phyloP scores from a whole-genome alignment of 1,140 invertebrate genomes.

The Manduca sexta region DNA sequence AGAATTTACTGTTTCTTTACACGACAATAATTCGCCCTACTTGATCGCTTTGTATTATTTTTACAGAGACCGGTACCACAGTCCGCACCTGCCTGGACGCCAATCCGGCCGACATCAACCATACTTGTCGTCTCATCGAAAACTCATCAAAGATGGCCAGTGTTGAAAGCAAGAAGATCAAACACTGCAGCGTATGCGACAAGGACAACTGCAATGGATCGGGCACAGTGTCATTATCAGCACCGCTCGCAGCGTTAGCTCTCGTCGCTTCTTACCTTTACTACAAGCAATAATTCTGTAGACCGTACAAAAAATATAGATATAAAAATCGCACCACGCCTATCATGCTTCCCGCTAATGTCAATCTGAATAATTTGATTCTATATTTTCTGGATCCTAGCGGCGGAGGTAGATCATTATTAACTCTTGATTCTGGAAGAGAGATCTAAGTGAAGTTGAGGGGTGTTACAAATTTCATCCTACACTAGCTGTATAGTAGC shows the following conservation, averaged over 20 bases:
- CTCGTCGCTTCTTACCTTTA: constrained; percentile 45
- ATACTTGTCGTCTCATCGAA: constrained; percentile 47
- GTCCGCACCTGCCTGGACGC: constrained; percentile 55
- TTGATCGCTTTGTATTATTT: constrained; percentile 24
- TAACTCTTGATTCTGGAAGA: no score
- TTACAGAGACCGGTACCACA: constrained; percentile 47
- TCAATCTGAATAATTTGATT: no score
- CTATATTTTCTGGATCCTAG: no score
- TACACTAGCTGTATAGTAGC: no score
- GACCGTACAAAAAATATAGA: background rate
- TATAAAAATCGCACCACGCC: no score
- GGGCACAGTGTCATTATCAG: constrained; percentile 52
- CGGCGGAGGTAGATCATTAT: no score
- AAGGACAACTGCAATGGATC: constrained; percentile 74
- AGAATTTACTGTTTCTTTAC: no score
- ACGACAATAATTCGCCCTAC: no score
- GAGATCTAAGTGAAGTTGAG: no score
- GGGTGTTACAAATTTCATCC: no score
- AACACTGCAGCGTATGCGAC: constrained; percentile 59
- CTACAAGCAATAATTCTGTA: constrained; percentile 53
- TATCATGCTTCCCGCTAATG: background rate
- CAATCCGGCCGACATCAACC: constrained; percentile 51
- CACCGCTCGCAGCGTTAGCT: constrained; percentile 51
- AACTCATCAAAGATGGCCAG: constrained; percentile 16
- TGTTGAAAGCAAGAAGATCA: constrained; percentile 29